These are phyloP conservation scores for Leucoraja ocellata DNA, from an alignment of 2,797 vertebrate genomes.

Conservation along the genomic window DNA sequence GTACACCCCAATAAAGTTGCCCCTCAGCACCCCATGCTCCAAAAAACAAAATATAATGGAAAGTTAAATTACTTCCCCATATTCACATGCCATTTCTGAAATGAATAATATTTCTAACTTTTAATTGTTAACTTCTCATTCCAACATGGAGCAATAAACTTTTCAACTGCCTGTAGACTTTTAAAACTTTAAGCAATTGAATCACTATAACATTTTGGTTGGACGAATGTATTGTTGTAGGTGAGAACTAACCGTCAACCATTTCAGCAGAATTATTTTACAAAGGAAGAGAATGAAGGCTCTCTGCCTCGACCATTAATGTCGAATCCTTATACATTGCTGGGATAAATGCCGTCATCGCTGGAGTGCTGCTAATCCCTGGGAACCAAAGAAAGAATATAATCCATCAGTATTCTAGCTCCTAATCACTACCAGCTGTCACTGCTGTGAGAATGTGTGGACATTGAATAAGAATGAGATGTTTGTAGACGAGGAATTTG, in stretches of 20 bases:
- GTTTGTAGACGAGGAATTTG: neutral
- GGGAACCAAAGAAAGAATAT: neutral
- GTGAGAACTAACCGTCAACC: neutral
- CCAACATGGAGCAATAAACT: slow-evolving; percentile 60
- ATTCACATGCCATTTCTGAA: slow-evolving; percentile 56
- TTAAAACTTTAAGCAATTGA: neutral
- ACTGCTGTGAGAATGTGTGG: neutral
- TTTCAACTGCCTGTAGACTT: slow-evolving; percentile 69
- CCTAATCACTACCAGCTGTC: neutral
- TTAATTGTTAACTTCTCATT: slow-evolving; percentile 56
- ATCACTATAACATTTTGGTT: neutral
- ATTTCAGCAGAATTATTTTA: neutral
- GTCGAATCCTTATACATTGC: neutral
- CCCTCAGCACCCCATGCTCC: too few species aligned
- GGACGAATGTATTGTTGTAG: neutral
- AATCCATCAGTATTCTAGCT: neutral
- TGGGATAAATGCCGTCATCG: neutral
- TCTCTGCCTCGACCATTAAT: neutral
- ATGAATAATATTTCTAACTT: slow-evolving; percentile 55
- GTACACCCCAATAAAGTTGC: too few species aligned
- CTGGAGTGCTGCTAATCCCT: too few species aligned
- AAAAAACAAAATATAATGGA: neutral
- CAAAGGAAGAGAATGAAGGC: neutral
- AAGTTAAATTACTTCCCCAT: slow-evolving; percentile 39
- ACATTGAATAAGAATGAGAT: neutral